Conservation (phyloP, 1,140 invertebrate species). For the Trichonephila clavata region DNA sequence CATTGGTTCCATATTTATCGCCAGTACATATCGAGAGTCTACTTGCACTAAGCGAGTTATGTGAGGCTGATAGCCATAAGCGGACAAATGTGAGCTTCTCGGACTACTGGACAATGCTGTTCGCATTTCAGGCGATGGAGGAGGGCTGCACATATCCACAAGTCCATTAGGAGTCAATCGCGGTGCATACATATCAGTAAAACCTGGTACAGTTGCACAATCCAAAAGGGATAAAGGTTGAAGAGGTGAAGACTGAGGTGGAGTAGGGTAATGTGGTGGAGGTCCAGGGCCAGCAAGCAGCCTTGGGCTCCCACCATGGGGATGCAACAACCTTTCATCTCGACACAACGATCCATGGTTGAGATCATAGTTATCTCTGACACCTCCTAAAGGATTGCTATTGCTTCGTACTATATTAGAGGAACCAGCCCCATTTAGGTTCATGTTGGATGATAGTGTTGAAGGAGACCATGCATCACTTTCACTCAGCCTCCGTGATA, state of each 20-base stretch:
- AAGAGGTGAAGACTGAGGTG: conserved; percentile 74
- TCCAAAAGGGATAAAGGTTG: conserved; percentile 72
- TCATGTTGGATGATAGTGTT: conserved; percentile 20
- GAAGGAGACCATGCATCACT: conserved; percentile 57
- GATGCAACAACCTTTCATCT: conserved; percentile 50
- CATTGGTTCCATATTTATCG: conserved; percentile 92
- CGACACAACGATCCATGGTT: conserved; percentile 42
- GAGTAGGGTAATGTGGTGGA: conserved; percentile 75
- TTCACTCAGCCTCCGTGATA: conserved; percentile 56
- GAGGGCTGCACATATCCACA: conserved; percentile 72
- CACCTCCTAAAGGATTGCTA: conserved; percentile 50
- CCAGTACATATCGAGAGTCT: conserved; percentile 88
- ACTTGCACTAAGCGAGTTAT: conserved; percentile 90
- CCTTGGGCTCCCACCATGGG: conserved; percentile 69
- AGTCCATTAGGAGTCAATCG: conserved; percentile 58
- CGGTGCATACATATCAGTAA: conserved; percentile 55
- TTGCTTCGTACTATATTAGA: conserved; percentile 42
- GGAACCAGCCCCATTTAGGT: conserved; percentile 60
- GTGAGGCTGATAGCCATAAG: conserved; percentile 81
- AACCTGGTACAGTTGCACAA: conserved; percentile 39
- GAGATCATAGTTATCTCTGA: conserved; percentile 51
- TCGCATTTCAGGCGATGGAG: conserved; percentile 70
- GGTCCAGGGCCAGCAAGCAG: conserved; percentile 63
- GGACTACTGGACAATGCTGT: conserved; percentile 58
- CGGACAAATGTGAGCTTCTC: conserved; percentile 39